phyloP scores from a whole-genome alignment of 2,888 invertebrate genomes.

The Trissolcus brochymenae region DNA sequence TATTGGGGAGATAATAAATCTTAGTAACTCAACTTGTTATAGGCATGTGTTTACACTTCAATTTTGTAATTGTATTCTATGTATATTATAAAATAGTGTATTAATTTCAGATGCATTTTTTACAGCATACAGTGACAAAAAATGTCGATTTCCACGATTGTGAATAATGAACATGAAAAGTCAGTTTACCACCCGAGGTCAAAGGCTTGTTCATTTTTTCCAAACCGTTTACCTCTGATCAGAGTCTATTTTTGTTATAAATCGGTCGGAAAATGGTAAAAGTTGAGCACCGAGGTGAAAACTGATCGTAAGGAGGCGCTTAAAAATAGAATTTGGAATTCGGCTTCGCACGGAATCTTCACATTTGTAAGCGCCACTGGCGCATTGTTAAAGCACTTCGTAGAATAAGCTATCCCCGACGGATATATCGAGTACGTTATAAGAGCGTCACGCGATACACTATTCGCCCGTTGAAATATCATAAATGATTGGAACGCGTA shows the following conservation, averaged over 20 bases:
- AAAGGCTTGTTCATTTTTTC: neutral
- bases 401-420: slow-evolving; percentile 47
- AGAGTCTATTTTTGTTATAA: too few relatives aligned
- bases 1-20: too few relatives aligned
- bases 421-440: slow-evolving; percentile 37
- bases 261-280: slow-evolving; percentile 27
- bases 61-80: too few relatives aligned
- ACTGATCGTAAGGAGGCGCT: slow-evolving; percentile 32
- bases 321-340: slow-evolving; percentile 41
- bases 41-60: too few relatives aligned
- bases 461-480: slow-evolving; percentile 40
- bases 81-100: too few relatives aligned
- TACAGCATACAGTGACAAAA: too few relatives aligned
- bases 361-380: slow-evolving; percentile 45
- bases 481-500: slow-evolving; percentile 40
- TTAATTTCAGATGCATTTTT: too few relatives aligned
- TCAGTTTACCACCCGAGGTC: too few relatives aligned
- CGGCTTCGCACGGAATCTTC: slow-evolving; percentile 50
- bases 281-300: slow-evolving; percentile 23
- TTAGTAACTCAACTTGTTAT: too few relatives aligned
- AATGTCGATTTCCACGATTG: too few relatives aligned
- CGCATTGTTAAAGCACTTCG: slow-evolving; percentile 42
- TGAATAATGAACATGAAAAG: too few relatives aligned
- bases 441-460: slow-evolving; percentile 48
- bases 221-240: slow-evolving; percentile 1